Evolutionary conservation across 2,888 invertebrate genomes (phyloP).

Genomic region (Cataglyphis albicans): DNA sequence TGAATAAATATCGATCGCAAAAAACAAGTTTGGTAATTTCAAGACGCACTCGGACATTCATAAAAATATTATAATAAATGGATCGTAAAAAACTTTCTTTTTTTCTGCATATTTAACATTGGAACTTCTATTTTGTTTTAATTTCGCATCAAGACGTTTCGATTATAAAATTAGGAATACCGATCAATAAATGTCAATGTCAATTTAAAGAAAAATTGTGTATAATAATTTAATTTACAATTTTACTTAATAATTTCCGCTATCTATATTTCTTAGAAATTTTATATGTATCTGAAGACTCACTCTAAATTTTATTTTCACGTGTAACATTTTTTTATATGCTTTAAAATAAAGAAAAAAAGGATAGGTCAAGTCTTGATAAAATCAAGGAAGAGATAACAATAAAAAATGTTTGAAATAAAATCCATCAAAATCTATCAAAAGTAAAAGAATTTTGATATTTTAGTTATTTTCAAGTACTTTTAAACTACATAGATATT

Average conservation of each 20-base stretch:
- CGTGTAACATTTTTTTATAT: no score
- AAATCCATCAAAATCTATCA: no score
- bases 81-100: conserved; percentile 24
- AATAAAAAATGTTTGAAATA: no score
- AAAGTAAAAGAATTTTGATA: no score
- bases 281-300: neutral
- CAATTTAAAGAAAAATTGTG: conserved; percentile 1
- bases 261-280: neutral
- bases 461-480: no score
- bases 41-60: neutral
- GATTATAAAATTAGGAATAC: conserved; percentile 12
- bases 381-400: no score
- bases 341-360: no score
- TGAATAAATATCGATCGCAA: neutral
- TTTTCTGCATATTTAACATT: neutral
- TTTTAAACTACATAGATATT: no score
- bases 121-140: neutral
- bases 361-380: no score
- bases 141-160: neutral
- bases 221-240: neutral
- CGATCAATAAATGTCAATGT: neutral
- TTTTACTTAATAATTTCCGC: neutral
- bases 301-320: no score
- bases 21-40: conserved; percentile 12
- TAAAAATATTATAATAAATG: conserved; percentile 25